These are phyloP conservation scores for Euwallacea fornicatus DNA, from an alignment of 1,140 invertebrate genomes.

Conservation along the genomic window DNA sequence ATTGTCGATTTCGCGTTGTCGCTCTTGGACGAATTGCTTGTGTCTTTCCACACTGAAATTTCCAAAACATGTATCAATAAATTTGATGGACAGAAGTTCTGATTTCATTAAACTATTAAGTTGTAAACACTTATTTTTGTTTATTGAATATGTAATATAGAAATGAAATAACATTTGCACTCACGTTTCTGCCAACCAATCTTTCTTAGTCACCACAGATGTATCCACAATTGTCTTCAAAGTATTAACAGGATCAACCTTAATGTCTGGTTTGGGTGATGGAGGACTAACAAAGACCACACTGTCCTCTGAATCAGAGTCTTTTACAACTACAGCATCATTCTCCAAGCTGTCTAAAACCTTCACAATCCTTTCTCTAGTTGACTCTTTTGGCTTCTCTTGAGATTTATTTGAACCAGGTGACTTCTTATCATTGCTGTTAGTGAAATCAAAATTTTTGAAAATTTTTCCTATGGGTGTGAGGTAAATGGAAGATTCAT, in stretches of 20 bases:
- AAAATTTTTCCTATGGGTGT: slow-evolving; percentile 45
- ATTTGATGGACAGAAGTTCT: too few species aligned
- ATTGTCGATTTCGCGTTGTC: slow-evolving; percentile 42
- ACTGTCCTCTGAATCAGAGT: slow-evolving; percentile 50
- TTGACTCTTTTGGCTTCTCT: slow-evolving; percentile 38
- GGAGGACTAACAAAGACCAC: slow-evolving; percentile 47
- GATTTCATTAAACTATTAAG: too few species aligned
- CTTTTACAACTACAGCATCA: slow-evolving; percentile 47
- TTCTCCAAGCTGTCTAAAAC: slow-evolving; percentile 47
- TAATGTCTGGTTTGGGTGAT: slow-evolving; percentile 49
- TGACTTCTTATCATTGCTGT: neutral
- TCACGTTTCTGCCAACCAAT: slow-evolving; percentile 48
- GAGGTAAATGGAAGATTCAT: slow-evolving; percentile 41
- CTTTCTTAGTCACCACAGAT: slow-evolving; percentile 37
- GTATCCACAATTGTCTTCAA: slow-evolving; percentile 47
- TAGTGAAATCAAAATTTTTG: slow-evolving; percentile 9
- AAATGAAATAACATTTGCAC: slow-evolving; percentile 27
- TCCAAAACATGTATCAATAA: neutral
- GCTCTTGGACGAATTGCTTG: slow-evolving; percentile 38
- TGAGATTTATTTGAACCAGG: slow-evolving; percentile 24
- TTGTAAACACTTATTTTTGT: too few species aligned
- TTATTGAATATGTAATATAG: too few species aligned
- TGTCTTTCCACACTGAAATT: slow-evolving; percentile 46
- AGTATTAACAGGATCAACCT: slow-evolving; percentile 49
- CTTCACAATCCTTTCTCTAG: slow-evolving; percentile 48